These are phyloP conservation scores for Diphyllodes magnificus DNA, from an alignment of 2,113 vertebrate genomes.

Conservation along the genomic window DNA sequence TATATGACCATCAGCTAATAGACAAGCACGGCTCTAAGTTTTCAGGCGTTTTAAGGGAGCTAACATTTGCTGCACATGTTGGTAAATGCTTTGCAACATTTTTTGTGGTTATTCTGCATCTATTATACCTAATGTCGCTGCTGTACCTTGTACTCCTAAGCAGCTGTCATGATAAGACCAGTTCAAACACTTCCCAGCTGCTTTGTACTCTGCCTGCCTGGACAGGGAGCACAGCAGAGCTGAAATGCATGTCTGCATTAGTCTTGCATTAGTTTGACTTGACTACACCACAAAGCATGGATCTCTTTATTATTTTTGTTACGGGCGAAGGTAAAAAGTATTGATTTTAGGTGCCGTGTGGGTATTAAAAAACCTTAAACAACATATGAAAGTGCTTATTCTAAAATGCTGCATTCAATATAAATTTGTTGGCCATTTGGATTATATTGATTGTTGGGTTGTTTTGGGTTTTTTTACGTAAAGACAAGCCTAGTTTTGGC, in stretches of 20 bases:
- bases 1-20: neutral
- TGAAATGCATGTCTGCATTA: neutral
- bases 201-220: slow-evolving; percentile 14
- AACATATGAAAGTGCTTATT: neutral
- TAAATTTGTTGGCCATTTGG: neutral
- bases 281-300: neutral
- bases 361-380: neutral
- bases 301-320: neutral
- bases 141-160: neutral
- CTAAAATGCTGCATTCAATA: slow-evolving; percentile 1
- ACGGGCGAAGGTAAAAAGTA: neutral
- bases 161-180: neutral
- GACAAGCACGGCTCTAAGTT: neutral
- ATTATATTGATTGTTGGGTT: neutral
- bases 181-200: neutral
- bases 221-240: neutral
- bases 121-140: neutral
- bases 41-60: neutral
- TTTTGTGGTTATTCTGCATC: neutral
- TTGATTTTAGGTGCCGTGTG: neutral
- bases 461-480: neutral
- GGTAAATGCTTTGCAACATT: neutral
- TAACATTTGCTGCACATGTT: neutral
- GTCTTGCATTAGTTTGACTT: neutral
- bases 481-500: neutral